Evolutionary conservation across 2,113 vertebrate species (phyloP).

Genomic region (Corythaeola cristata): DNA sequence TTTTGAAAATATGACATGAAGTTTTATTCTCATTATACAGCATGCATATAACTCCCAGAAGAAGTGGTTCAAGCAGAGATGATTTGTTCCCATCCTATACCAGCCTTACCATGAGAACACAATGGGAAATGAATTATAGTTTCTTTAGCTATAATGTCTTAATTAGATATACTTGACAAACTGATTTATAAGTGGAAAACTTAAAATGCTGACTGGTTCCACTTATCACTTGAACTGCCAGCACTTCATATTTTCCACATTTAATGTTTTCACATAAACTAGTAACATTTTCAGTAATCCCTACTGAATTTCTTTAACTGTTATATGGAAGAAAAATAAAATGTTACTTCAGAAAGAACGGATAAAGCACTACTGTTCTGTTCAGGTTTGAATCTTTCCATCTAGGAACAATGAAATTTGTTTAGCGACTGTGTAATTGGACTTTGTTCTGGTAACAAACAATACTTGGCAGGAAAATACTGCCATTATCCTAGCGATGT

Average conservation of each 20-base stretch:
- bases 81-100: neutral
- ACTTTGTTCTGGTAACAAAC: neutral
- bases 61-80: neutral
- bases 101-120: neutral
- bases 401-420: neutral
- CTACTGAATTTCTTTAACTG: neutral
- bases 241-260: neutral
- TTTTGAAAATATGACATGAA: neutral
- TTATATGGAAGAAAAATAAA: neutral
- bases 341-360: neutral
- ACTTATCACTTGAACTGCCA: neutral
- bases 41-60: neutral
- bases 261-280: neutral
- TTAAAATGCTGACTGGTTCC: neutral
- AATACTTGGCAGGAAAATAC: neutral
- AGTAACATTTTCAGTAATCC: neutral
- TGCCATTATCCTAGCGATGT: neutral
- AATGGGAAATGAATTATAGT: neutral
- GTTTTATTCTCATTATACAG: neutral
- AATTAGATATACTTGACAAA: neutral
- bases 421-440: neutral
- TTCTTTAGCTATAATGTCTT: neutral
- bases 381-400: neutral
- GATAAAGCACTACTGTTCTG: rapidly evolving
- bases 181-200: neutral